Evolutionary conservation across 2,888 invertebrate species (phyloP), one percentile per base, ranked within the genome.

Genomic region (Drosophila aldrichi): DNA sequence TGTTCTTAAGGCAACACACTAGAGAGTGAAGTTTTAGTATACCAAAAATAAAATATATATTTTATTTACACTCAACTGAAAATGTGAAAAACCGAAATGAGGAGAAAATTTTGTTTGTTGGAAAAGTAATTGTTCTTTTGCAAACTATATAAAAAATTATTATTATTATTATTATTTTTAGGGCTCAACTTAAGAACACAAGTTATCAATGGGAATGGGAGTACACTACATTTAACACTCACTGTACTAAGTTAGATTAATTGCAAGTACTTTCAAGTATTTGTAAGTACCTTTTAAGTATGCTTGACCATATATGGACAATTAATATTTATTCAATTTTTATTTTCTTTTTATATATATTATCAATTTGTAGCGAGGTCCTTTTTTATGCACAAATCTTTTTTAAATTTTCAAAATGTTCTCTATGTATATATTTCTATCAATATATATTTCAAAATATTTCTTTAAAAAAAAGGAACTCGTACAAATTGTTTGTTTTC

Each of bases 1-100:
- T 96, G 96, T 95, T 95, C 95, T 95, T 96, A 96, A 96, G 96
- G 96, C 96, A 96, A 94, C 90, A 94, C 90, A 89, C 96, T 96
- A 96, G 96, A 93, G 91, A 96, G 95, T 95, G 95, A 95, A 93
- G 93, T 92, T 92, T 71, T 64, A 69, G 58, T 80, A 54, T 75
- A 88, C 67, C 61, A 83, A 82, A 75, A 49, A 49, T 3, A 43
- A 32, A 6, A 48, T n/a, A 63, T 69, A n/a, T n/a, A n/a, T n/a
- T 72, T 46, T 89, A 89, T 91, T 61, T 85, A 87, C 82, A 88
- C 52, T 63, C 16, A 79, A 79, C 62, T 6, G 6, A 62, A 76
- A 46, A 59, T 22, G 46, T 9, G 20, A 32, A 65, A 8, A 66
- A 56, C 49, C 3, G 32, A 76, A 56, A 48, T 48, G 46, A 59